A percentile compares a stretch with the other conserved stretches of the same genome.
phyloP scores from a whole-genome alignment of 37 sponge, comb jelly and placozoan genomes.

The Bolinopsis microptera region DNA sequence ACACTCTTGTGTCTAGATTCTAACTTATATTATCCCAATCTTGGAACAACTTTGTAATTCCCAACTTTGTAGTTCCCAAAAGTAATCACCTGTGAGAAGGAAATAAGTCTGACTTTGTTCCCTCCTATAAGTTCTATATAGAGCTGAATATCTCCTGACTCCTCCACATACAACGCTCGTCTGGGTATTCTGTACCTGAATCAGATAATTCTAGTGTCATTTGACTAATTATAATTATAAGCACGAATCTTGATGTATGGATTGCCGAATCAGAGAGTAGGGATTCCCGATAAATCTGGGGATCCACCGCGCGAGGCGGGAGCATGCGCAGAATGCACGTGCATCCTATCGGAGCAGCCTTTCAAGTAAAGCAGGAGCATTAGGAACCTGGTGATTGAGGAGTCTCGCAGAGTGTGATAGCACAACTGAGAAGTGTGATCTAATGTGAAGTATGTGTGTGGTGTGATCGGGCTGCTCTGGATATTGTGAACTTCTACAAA shows the following conservation, averaged over 20 bases:
- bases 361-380: background rate
- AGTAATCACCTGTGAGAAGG: background rate
- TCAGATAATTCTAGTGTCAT: background rate
- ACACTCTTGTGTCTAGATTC: too few relatives aligned
- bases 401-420: background rate
- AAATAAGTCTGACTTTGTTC: background rate
- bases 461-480: background rate
- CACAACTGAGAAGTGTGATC: background rate
- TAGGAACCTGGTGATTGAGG: background rate
- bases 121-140: background rate
- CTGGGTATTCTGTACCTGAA: background rate
- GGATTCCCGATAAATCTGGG: background rate
- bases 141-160: background rate
- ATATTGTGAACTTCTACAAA: background rate
- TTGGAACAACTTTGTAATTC: too few relatives aligned
- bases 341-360: background rate
- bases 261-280: background rate
- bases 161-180: background rate
- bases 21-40: too few relatives aligned
- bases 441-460: conserved; percentile 10
- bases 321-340: background rate
- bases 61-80: too few relatives aligned
- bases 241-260: background rate
- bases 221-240: background rate
- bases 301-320: background rate